Conservation (phyloP, 1,140 invertebrate species). For the Frieseomelitta varia region DNA sequence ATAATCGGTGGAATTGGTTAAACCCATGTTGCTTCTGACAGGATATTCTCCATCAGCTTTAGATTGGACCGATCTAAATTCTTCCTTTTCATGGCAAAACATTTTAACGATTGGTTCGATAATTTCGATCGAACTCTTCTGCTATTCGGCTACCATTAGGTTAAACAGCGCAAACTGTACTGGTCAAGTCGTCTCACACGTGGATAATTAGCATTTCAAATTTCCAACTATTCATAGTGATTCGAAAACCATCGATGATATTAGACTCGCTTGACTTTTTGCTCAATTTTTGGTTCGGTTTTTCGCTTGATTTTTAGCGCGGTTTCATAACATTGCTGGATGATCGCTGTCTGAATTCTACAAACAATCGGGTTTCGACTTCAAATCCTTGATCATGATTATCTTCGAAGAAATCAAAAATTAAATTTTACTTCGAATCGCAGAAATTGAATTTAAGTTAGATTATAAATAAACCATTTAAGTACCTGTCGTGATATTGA, state of each 20-base stretch:
- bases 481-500: background rate
- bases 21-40: slow-evolving; percentile 48
- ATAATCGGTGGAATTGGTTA: slow-evolving; percentile 44
- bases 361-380: background rate
- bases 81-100: slow-evolving; percentile 38
- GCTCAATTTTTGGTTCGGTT: no score
- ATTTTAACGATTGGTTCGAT: slow-evolving; percentile 33
- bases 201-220: slow-evolving; percentile 18
- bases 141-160: background rate
- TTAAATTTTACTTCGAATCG: background rate
- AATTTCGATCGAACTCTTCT: slow-evolving; percentile 44
- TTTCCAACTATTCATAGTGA: background rate
- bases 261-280: background rate
- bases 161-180: slow-evolving; percentile 6
- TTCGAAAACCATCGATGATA: background rate
- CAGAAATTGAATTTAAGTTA: background rate
- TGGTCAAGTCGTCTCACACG: background rate
- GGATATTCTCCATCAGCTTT: slow-evolving; percentile 62
- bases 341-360: background rate
- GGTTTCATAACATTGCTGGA: background rate
- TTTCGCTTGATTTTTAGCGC: background rate
- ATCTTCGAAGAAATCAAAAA: background rate
- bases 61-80: slow-evolving; percentile 8
- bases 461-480: background rate
- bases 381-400: background rate